A percentile compares a stretch with the other conserved stretches of the same genome.
Evolutionary conservation across 2,888 invertebrate species (phyloP).

Genomic region (Lottia scabra): DNA sequence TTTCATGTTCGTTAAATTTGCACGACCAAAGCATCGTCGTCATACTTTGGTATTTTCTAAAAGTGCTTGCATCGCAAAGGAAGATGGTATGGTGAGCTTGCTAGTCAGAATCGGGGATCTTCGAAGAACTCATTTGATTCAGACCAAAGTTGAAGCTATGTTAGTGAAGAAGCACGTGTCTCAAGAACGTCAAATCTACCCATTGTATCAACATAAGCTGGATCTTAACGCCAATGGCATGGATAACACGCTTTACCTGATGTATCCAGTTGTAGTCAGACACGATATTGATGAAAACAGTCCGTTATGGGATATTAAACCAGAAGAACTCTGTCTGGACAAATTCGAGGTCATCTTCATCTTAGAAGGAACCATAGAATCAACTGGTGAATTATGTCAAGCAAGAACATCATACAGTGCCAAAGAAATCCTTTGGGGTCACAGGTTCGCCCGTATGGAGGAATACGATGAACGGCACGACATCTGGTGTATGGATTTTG

Average conservation of each 20-base stretch:
- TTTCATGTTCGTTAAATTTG: conserved; percentile 91
- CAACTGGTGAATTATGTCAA: conserved; percentile 76
- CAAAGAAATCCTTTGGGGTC: conserved; percentile 64
- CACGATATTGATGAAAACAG: conserved; percentile 92
- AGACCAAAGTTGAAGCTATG: conserved; percentile 93
- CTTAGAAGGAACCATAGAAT: conserved; percentile 90
- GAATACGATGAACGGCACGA: conserved; percentile 56
- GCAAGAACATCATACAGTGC: conserved; percentile 70
- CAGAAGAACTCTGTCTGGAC: conserved; percentile 88
- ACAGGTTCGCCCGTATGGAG: conserved; percentile 58
- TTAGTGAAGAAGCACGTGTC: conserved; percentile 92
- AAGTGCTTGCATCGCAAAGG: conserved; percentile 84
- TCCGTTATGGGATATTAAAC: conserved; percentile 89
- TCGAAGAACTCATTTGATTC: conserved; percentile 70
- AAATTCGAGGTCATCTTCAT: conserved; percentile 95
- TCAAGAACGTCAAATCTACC: conserved; percentile 90
- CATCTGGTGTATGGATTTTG: conserved; percentile 30
- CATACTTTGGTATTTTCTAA: conserved; percentile 89
- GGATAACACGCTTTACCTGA: conserved; percentile 94
- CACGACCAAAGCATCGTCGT: conserved; percentile 93
- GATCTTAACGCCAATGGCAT: conserved; percentile 90
- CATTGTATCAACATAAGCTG: conserved; percentile 93
- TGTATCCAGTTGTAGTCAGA: conserved; percentile 96
- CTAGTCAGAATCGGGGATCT: conserved; percentile 69
- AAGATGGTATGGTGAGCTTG: conserved; percentile 66